Percentiles rank a stretch among this genome's conserved stretches.
Conservation (phyloP, 1,140 invertebrate species). For the Limonius californicus region DNA sequence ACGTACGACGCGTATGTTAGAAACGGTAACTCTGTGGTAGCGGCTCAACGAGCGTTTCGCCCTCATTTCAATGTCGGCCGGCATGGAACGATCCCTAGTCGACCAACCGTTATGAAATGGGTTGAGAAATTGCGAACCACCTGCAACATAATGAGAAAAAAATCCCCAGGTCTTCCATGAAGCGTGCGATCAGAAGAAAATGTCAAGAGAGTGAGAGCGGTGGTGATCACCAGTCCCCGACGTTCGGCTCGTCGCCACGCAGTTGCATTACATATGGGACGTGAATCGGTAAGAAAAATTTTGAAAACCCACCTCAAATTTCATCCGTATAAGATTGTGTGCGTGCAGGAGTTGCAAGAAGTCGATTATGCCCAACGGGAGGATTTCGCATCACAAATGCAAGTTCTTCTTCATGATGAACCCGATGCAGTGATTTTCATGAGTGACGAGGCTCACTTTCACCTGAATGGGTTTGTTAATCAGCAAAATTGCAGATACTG, state of each 20-base stretch:
- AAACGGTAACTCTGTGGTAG: slow-evolving; percentile 13
- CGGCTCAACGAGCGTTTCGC: slow-evolving; percentile 13
- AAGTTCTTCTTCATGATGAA: slow-evolving; percentile 16
- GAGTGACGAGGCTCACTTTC: slow-evolving; percentile 28
- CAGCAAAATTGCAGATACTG: slow-evolving; percentile 28
- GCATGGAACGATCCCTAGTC: slow-evolving; percentile 1
- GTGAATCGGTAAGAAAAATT: slow-evolving; percentile 12
- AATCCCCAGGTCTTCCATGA: too few species aligned
- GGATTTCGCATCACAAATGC: slow-evolving; percentile 13
- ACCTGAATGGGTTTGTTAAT: slow-evolving; percentile 31
- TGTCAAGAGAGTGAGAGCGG: slow-evolving; percentile 23
- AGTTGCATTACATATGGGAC: slow-evolving; percentile 16
- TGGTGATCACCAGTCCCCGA: slow-evolving; percentile 17
- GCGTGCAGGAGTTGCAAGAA: slow-evolving; percentile 11
- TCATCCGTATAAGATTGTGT: slow-evolving; percentile 12
- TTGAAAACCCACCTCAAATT: slow-evolving; percentile 15
- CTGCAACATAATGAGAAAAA: too few species aligned
- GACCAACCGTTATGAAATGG: slow-evolving; percentile 19
- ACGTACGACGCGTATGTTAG: slow-evolving; percentile 14
- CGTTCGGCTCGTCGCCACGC: slow-evolving; percentile 25
- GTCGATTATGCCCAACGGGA: slow-evolving; percentile 10
- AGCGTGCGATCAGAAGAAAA: too few species aligned
- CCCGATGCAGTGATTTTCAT: slow-evolving; percentile 16
- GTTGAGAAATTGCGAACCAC: slow-evolving; percentile 23
- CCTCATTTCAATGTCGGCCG: slow-evolving; percentile 16